Base-by-base conservation (phyloP, 2,888 invertebrate species). In the Meandrusa payeni region DNA sequence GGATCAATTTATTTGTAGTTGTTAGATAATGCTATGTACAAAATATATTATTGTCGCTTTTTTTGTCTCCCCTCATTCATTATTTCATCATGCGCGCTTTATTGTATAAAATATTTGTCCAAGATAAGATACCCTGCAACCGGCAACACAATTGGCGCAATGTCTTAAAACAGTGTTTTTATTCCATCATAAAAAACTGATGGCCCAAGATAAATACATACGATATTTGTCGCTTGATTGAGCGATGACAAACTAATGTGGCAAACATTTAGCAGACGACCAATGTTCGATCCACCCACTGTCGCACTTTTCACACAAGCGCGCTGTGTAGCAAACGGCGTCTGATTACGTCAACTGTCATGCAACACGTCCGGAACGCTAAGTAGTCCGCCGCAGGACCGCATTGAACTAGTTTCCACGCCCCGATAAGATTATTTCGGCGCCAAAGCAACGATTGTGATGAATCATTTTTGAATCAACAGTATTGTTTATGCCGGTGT, bases 351-450 rank as follows among this genome's bases (percentile, higher is more conserved):
- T 12, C 31, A 37, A 32, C 24, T 43, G 24, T 43, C 31, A 38
- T 23, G 20, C 29, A 34, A 24, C 31, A 32, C 32, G 40, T 32
- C 31, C 3, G 19, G 20, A 45, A 24, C 32, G 34, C 40, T 38
- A 32, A 48, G 42, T 33, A 29, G 29, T 13, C 36, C 29, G 29
- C 10, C 17, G 10, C 24, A 15, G 15, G 11, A 38, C 43, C 57
- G 59, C 59, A 60, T 60, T 69, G 70, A 69, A 72, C 74, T 69
- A 76, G 72, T 76, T 77, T 69, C 65, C 69, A 69, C 60, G 37
- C 54, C 51, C 53, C 60, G 74, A 74, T 76, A 75, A 76, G 70
- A 72, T 73, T 64, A 69, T 61, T 71, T 73, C 68, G 76, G 73
- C 76, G 76, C 74, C 74, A 58, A 50, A 48, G 46, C 41, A 33